Evolutionary conservation across 2,113 vertebrate species (phyloP).

Genomic region (Sialia sialis): DNA sequence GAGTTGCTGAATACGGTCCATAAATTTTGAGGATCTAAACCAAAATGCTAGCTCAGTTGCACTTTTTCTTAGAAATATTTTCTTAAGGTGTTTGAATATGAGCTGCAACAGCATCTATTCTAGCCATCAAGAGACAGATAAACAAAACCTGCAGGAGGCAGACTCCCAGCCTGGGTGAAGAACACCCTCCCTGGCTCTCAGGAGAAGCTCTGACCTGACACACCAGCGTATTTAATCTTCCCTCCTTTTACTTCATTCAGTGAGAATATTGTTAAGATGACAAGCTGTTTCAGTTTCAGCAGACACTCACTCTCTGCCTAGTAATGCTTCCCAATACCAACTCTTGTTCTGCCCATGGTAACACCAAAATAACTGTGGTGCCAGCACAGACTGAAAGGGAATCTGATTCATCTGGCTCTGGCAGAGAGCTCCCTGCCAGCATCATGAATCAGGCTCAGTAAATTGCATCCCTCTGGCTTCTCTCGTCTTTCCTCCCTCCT

Average conservation of each 20-base stretch:
- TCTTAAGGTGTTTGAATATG: neutral
- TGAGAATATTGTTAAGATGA: neutral
- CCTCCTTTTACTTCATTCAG: neutral
- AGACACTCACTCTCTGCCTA: neutral
- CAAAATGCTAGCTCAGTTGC: neutral
- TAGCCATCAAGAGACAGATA: neutral
- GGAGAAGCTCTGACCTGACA: neutral
- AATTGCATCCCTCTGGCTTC: neutral
- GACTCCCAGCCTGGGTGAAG: neutral
- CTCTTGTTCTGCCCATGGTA: neutral
- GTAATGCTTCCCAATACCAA: neutral
- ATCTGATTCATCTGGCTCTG: constrained; percentile 33
- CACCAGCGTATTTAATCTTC: neutral
- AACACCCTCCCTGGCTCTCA: neutral
- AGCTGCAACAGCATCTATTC: neutral
- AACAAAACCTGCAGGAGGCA: neutral
- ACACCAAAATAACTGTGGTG: constrained; percentile 29
- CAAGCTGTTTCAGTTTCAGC: neutral
- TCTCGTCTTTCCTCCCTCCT: neutral
- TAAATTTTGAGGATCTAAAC: neutral
- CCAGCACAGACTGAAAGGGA: constrained; percentile 9
- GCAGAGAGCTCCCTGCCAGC: neutral
- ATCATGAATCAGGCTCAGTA: neutral
- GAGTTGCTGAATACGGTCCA: neutral
- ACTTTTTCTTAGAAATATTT: neutral